Percentiles rank a stretch among this genome's conserved stretches.
Conservation (phyloP, 1,140 invertebrate genomes). For the Pomacea maculata region DNA sequence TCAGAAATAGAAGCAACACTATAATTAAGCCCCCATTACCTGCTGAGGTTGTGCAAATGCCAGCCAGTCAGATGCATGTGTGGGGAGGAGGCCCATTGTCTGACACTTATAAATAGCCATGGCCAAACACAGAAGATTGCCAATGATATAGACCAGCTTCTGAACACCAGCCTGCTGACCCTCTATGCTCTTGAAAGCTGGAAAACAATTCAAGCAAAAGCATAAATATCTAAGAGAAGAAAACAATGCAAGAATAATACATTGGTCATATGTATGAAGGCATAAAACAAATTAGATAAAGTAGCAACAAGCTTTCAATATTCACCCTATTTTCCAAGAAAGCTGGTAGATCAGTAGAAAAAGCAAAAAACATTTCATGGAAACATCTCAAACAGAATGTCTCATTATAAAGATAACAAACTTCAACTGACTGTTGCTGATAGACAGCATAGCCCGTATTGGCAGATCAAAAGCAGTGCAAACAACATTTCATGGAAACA, state of each 20-base stretch:
- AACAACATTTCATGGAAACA: too few relatives aligned
- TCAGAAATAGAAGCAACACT: neutral
- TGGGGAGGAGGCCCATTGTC: slow-evolving; percentile 96
- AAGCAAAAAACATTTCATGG: too few relatives aligned
- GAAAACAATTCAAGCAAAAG: slow-evolving; percentile 12
- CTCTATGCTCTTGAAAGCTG: slow-evolving; percentile 94
- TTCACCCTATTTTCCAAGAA: too few relatives aligned
- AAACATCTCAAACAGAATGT: too few relatives aligned
- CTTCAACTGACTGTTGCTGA: slow-evolving; percentile 52
- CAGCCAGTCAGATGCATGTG: slow-evolving; percentile 98
- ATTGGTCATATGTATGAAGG: too few relatives aligned
- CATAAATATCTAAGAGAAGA: too few relatives aligned
- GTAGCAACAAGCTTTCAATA: too few relatives aligned
- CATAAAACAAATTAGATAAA: too few relatives aligned
- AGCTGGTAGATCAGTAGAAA: too few relatives aligned
- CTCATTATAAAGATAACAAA: neutral
- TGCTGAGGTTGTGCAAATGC: slow-evolving; percentile 93
- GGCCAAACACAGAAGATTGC: slow-evolving; percentile 91
- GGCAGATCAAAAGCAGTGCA: too few relatives aligned
- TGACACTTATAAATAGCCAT: slow-evolving; percentile 98
- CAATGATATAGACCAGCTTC: slow-evolving; percentile 94
- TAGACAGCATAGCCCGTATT: slow-evolving; percentile 90
- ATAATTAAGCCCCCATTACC: slow-evolving; percentile 37
- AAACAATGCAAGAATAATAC: too few relatives aligned
- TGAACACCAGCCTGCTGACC: slow-evolving; percentile 86